These are phyloP conservation scores for Festucalex cinctus DNA, from an alignment of 2,113 vertebrate genomes.

Conservation along the genomic window DNA sequence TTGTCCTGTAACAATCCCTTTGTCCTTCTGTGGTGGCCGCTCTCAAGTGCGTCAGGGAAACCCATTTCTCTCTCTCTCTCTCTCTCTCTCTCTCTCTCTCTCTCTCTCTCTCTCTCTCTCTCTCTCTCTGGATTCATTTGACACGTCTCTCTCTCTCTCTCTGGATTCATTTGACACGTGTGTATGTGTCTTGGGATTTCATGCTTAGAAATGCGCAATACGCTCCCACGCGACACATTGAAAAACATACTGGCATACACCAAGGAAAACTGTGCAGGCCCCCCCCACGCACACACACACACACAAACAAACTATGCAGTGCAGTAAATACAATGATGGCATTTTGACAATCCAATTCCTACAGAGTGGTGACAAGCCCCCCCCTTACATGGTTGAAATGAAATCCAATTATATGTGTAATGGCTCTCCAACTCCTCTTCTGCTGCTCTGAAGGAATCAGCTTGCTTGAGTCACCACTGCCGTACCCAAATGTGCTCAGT, in stretches of 20 bases:
- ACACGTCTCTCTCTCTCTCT: slow-evolving; percentile 23
- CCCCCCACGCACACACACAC: slow-evolving; percentile 17
- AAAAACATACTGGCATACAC: slow-evolving; percentile 2
- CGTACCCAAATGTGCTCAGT: slow-evolving; percentile 48
- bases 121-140: slow-evolving; percentile 28
- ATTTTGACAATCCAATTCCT: slow-evolving; percentile 52
- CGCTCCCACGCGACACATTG: slow-evolving; percentile 15
- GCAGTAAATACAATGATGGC: slow-evolving; percentile 52
- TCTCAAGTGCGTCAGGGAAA: slow-evolving; percentile 37
- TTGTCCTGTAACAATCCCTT: slow-evolving; percentile 22
- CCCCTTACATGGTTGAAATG: slow-evolving; percentile 64
- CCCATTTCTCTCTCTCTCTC: slow-evolving; percentile 20
- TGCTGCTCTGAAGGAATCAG: slow-evolving; percentile 57
- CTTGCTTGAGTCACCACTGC: slow-evolving; percentile 59
- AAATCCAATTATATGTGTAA: slow-evolving; percentile 70
- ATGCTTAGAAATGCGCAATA: slow-evolving; percentile 21
- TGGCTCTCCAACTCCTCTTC: slow-evolving; percentile 59
- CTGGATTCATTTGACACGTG: slow-evolving; percentile 39
- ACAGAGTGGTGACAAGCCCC: slow-evolving; percentile 53
- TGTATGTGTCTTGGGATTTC: slow-evolving; percentile 36
- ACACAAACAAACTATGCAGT: slow-evolving; percentile 12
- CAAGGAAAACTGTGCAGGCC: too few species aligned
- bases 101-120: slow-evolving; percentile 20
- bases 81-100: too few species aligned
- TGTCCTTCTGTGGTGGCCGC: slow-evolving; percentile 21